Evolutionary conservation across 53 echinoderm and acorn worm species (phyloP).

Genomic region (Arbacia lixula): DNA sequence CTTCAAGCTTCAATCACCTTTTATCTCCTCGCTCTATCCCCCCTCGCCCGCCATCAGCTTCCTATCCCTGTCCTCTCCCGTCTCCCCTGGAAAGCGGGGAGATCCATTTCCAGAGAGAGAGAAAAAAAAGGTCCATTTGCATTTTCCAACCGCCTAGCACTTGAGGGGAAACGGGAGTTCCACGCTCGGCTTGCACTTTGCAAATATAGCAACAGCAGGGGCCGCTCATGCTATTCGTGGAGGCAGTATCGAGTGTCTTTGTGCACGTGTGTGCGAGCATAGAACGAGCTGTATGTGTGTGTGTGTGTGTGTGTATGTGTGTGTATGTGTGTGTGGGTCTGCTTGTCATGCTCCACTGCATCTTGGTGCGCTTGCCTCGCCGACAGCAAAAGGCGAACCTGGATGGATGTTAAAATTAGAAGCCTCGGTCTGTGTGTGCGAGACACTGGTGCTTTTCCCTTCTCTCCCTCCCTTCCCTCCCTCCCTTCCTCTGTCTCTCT

Average conservation of each 20-base stretch:
- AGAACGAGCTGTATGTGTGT: neutral
- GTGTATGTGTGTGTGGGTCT: constrained; percentile 1
- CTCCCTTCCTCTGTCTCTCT: constrained; percentile 8
- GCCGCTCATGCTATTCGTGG: constrained; percentile 13
- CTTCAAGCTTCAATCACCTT: neutral
- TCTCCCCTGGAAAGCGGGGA: constrained; percentile 8
- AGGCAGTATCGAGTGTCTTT: constrained; percentile 28
- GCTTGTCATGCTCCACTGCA: constrained; percentile 10
- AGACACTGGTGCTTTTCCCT: neutral
- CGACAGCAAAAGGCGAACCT: constrained; percentile 10
- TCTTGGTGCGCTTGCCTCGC: constrained; percentile 24
- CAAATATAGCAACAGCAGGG: constrained; percentile 19
- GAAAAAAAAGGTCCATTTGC: no score
- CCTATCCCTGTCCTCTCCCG: constrained; percentile 5
- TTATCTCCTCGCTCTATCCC: neutral
- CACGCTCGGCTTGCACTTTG: constrained; percentile 30
- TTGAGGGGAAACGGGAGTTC: constrained; percentile 36
- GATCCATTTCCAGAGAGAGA: constrained; percentile 1
- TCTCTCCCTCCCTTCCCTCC: neutral
- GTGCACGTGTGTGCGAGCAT: neutral
- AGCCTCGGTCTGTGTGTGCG: no score
- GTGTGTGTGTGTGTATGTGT: constrained; percentile 5
- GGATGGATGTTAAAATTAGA: constrained; percentile 21
- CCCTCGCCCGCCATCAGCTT: neutral
- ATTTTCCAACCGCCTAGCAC: constrained; percentile 21